Percentiles rank a stretch among this genome's conserved stretches.
Conservation (phyloP, 2,888 invertebrate genomes). For the Seladonia tumulorum region DNA sequence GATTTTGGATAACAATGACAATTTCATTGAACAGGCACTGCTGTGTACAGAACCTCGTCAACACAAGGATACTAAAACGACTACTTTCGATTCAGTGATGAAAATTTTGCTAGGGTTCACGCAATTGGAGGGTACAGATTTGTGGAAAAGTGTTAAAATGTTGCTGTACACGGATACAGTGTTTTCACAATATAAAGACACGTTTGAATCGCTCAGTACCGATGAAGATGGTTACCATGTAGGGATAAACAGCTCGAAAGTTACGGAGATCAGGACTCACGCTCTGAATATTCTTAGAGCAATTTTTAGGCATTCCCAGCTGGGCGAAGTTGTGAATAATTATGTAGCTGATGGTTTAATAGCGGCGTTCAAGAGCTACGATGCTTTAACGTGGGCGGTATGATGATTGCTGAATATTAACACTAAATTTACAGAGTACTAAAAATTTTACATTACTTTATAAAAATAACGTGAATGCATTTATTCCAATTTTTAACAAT, state of each 20-base stretch:
- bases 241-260: slow-evolving; percentile 39
- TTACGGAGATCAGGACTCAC: slow-evolving; percentile 89
- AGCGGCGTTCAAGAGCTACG: slow-evolving; percentile 90
- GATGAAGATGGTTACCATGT: slow-evolving; percentile 41
- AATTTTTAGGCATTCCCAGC: slow-evolving; percentile 90
- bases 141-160: slow-evolving; percentile 59
- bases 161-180: slow-evolving; percentile 73
- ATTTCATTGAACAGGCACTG: slow-evolving; percentile 87
- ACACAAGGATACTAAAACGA: slow-evolving; percentile 85
- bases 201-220: slow-evolving; percentile 50
- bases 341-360: slow-evolving; percentile 90
- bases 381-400: slow-evolving; percentile 91
- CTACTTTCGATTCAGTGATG: slow-evolving; percentile 78
- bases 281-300: slow-evolving; percentile 94
- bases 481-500: too few species aligned
- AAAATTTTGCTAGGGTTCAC: slow-evolving; percentile 78
- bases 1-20: neutral
- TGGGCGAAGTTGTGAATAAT: slow-evolving; percentile 89
- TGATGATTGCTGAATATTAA: slow-evolving; percentile 76
- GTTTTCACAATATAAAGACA: slow-evolving; percentile 68
- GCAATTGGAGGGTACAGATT: slow-evolving; percentile 66
- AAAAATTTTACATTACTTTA: neutral
- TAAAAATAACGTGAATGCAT: neutral
- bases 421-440: neutral
- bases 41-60: slow-evolving; percentile 90